Conservation (phyloP, 2,888 invertebrate species). For the Sthenelais limicola region DNA sequence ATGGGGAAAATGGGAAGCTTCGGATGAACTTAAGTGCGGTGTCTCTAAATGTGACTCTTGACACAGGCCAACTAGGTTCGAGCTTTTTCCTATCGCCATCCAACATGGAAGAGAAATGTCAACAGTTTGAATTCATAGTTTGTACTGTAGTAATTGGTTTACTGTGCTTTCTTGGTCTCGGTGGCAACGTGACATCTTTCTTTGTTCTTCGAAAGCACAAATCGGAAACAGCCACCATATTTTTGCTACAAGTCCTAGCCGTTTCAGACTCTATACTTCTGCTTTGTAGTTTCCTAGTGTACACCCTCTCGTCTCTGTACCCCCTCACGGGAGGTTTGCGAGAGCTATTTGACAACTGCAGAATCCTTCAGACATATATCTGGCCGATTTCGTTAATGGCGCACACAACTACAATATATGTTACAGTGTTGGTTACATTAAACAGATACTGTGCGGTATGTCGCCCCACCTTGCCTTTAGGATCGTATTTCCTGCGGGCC, state of each 20-base stretch:
- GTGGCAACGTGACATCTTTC: slow-evolving; percentile 49
- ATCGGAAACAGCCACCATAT: slow-evolving; percentile 47
- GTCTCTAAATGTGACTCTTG: too few relatives aligned
- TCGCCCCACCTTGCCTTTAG: slow-evolving; percentile 41
- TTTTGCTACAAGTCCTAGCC: slow-evolving; percentile 44
- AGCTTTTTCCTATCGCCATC: too few relatives aligned
- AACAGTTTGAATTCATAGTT: slow-evolving; percentile 33
- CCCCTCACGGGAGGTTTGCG: slow-evolving; percentile 33
- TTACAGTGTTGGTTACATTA: slow-evolving; percentile 52
- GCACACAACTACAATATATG: slow-evolving; percentile 51
- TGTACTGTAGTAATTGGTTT: slow-evolving; percentile 41
- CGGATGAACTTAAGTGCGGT: too few relatives aligned
- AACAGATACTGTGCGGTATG: slow-evolving; percentile 50
- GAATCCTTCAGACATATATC: slow-evolving; percentile 38
- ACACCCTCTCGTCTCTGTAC: slow-evolving; percentile 40
- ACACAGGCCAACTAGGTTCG: too few relatives aligned
- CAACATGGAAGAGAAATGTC: too few relatives aligned
- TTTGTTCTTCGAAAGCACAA: slow-evolving; percentile 48
- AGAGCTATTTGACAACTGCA: slow-evolving; percentile 3
- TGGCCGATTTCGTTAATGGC: slow-evolving; percentile 53
- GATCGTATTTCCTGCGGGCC: slow-evolving; percentile 23
- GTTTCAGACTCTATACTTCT: slow-evolving; percentile 39
- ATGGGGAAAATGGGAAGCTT: too few relatives aligned
- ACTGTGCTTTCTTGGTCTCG: slow-evolving; percentile 39
- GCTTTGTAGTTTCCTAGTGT: slow-evolving; percentile 30